Evolutionary conservation across 2,888 invertebrate genomes (phyloP), one percentile per base, ranked within the genome.

Genomic region (Hirudinaria manillensis): DNA sequence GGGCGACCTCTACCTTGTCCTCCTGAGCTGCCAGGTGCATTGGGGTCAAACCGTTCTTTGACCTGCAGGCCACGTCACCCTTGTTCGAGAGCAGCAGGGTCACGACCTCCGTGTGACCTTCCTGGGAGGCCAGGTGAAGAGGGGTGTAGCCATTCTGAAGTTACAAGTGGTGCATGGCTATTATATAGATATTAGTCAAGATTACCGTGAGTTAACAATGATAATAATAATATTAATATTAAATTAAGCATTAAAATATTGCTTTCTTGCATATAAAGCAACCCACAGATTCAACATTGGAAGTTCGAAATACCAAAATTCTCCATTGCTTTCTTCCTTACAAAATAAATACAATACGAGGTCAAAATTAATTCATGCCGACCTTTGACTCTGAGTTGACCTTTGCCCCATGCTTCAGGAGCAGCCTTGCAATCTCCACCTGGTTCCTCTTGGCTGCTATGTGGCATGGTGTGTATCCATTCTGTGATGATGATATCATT

Each of bases 371-470:
- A 45, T 10, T 45, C 45, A 45, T 10, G 45, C 45, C 16, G 45
- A 82, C 85, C 86, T 95, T 95, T 76, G 96, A 97, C 86, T 97
- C 97, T 0, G 95, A 93, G 85, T 96, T 93, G 0, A 97, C 92
- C 81, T 94, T 90, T 0, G 97, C 98, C 53, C 94, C 94, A 82
- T 95, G 96, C 85, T 98, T 96, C 80, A 99, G 86, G 72, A 99
- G 87, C 0, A 96, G 94, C 3, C 94, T 94, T 0, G 96, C 98
- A 78, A 98, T 97, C 83, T 98, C 98, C 94, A 98, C 95, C 88
- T 97, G 94, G 87, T 99, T 98, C 88, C 99, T 99, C 80, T 96
- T 92, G 21, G 98, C 96, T 0, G 99, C 97, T 86, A 99, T 99
- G 85, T 99, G 99, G 19, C 99, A 89, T 2, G 99, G 97, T 0